Percentiles rank a stretch among this genome's conserved stretches.
phyloP scores from a whole-genome alignment of 2,113 vertebrate genomes.

The Colossoma macropomum region DNA sequence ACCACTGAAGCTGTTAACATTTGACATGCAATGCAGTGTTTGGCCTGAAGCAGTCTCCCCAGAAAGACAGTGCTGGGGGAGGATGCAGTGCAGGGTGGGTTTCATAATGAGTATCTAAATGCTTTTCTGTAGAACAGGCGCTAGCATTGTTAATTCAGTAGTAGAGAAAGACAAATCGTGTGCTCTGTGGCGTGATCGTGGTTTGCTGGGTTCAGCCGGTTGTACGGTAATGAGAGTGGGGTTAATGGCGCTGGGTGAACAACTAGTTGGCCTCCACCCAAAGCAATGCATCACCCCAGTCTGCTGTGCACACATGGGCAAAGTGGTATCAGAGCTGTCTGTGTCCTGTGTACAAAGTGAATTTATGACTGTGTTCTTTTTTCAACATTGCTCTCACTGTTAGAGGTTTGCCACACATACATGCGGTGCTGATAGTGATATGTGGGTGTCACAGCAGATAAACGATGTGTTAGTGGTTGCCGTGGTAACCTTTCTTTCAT shows the following conservation, averaged over 20 bases:
- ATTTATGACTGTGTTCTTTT: neutral
- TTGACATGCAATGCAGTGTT: neutral
- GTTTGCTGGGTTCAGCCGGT: neutral
- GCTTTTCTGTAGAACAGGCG: neutral
- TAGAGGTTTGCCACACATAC: neutral
- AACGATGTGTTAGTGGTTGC: conserved; percentile 4
- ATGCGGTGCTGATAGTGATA: neutral
- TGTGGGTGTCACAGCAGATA: conserved; percentile 2
- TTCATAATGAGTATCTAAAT: neutral
- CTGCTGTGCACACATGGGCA: conserved; percentile 11
- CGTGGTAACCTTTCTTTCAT: conserved; percentile 29
- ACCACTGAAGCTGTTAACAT: neutral
- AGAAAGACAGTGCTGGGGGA: no score
- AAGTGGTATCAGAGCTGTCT: neutral
- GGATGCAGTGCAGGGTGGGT: no score
- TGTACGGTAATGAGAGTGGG: neutral
- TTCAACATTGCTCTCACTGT: neutral
- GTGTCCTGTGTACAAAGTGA: neutral
- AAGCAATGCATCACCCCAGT: conserved; percentile 38
- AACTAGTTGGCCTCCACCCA: neutral
- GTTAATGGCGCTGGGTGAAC: neutral
- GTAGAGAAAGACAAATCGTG: neutral
- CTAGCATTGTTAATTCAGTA: neutral
- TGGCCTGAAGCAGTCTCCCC: neutral
- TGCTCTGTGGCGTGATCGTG: neutral